Base-by-base conservation (phyloP, 2,888 invertebrate species). In the Pachydiplax longipennis region DNA sequence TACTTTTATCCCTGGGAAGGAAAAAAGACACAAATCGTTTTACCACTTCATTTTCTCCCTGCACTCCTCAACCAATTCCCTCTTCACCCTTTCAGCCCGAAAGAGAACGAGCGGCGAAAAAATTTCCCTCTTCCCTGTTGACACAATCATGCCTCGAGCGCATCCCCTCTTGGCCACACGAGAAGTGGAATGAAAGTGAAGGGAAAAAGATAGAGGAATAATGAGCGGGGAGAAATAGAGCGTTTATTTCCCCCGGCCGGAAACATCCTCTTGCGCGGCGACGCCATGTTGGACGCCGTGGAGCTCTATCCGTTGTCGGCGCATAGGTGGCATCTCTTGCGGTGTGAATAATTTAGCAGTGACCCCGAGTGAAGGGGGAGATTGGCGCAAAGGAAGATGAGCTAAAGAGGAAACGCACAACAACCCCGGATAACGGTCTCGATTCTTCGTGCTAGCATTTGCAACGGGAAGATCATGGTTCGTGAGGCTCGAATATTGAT, bases 331-430 rank as follows among this genome's bases (percentile, higher is more conserved):
- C 87, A 37, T 87, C 83, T 53, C 35, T 61, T 31, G 58, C 83
- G 53, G 83, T 58, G 87, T 87, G 37, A 87, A 87, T 87, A 87
- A 87, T 87, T 87, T 87, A 87, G 87, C 61, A 48, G 87, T 65
- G 65, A 87, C 87, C 87, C 87, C 61, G 87, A 61, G 61, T 61
- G 61, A 87, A 61, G 87, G 87, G 87, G 58, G 87, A 73, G 87
- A 61, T 61, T 22, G 35, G 61, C 31, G 58, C 58, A 35, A 87
- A n/a, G 44, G 44, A 10, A 44, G 44, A 44, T 44, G 81, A 25
- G 13, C 31, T n/a, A 40, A 25, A 25, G 44, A 0, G 4, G 44
- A 10, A 37, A 37, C 37, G 37, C 37, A 4, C 37, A 0, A 8
- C 0, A 44, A 44, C 6, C 44, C 44, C 44, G 44, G 44, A 44